Conservation (phyloP, 2,888 invertebrate species). For the Sphinx pinastri region DNA sequence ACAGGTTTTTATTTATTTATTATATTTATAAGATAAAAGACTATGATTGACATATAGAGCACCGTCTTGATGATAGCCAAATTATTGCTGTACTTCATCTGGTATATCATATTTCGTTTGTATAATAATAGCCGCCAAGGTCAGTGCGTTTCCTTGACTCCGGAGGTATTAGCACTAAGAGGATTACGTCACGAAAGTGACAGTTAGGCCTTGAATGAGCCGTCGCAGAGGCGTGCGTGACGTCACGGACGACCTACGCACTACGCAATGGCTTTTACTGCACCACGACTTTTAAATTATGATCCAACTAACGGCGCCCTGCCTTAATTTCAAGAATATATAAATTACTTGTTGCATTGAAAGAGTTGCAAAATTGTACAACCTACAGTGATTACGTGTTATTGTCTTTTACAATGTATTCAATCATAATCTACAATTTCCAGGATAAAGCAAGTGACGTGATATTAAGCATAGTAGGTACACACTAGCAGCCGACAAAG, state of each 20-base stretch:
- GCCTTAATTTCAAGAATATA: neutral
- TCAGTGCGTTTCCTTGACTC: constrained; percentile 26
- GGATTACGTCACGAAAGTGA: constrained; percentile 41
- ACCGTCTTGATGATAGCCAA: neutral
- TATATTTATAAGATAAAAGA: too few relatives aligned
- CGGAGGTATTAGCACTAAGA: constrained; percentile 25
- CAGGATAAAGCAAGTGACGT: too few relatives aligned
- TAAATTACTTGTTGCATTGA: neutral
- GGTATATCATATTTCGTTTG: neutral
- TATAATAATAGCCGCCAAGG: constrained; percentile 27
- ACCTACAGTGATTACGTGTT: neutral
- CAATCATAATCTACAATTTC: too few relatives aligned
- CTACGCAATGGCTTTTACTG: constrained; percentile 7
- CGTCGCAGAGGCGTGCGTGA: constrained; percentile 36
- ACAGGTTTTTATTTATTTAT: too few relatives aligned
- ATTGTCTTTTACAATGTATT: too few relatives aligned
- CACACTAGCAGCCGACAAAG: too few relatives aligned
- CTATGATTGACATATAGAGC: neutral
- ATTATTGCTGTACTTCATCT: neutral
- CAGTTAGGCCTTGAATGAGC: constrained; percentile 37
- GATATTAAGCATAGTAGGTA: too few relatives aligned
- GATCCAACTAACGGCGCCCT: neutral
- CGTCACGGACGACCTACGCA: constrained; percentile 28
- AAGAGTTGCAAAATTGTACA: neutral
- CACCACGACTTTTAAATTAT: neutral